Conservation (phyloP, 2,797 vertebrate species). For the Octomys mimax region DNA sequence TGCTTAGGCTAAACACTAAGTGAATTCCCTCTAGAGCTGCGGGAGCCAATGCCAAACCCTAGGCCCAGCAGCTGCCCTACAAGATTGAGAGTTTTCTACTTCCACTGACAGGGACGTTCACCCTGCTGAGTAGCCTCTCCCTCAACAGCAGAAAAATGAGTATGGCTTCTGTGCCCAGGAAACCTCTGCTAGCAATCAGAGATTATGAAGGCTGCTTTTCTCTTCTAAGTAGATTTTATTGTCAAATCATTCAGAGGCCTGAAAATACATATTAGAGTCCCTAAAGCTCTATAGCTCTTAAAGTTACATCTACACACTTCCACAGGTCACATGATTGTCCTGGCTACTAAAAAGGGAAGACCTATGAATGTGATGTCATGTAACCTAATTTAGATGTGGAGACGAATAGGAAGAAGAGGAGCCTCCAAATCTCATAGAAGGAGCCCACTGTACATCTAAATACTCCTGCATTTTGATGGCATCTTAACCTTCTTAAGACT, state of each 20-base stretch:
- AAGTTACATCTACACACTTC: not conserved
- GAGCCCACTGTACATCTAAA: not conserved
- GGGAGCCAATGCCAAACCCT: slow-evolving; percentile 94
- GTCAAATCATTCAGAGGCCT: slow-evolving; percentile 48
- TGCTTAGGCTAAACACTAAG: slow-evolving; percentile 94
- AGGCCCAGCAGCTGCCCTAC: slow-evolving; percentile 94
- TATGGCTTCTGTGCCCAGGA: slow-evolving; percentile 86
- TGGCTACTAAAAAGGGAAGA: slow-evolving; percentile 48
- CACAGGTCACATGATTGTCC: slow-evolving; percentile 1
- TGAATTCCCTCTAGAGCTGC: slow-evolving; percentile 98
- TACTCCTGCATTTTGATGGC: slow-evolving; percentile 52
- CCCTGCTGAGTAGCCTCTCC: slow-evolving; percentile 94
- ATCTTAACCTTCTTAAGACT: slow-evolving; percentile 46
- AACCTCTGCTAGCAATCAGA: slow-evolving; percentile 54
- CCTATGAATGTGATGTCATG: slow-evolving; percentile 30
- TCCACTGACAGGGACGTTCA: slow-evolving; percentile 93
- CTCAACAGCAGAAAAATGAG: slow-evolving; percentile 95
- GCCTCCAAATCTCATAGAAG: slow-evolving; percentile 15
- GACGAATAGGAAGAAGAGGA: not conserved
- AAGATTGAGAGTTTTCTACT: slow-evolving; percentile 93
- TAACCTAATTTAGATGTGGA: not conserved
- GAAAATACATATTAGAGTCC: not conserved
- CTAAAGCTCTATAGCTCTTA: slow-evolving; percentile 48
- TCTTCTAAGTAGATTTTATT: slow-evolving; percentile 47
- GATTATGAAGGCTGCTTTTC: slow-evolving; percentile 62